Evolutionary conservation across 2,113 vertebrate genomes (phyloP).

Genomic region (Corythoichthys intestinalis): DNA sequence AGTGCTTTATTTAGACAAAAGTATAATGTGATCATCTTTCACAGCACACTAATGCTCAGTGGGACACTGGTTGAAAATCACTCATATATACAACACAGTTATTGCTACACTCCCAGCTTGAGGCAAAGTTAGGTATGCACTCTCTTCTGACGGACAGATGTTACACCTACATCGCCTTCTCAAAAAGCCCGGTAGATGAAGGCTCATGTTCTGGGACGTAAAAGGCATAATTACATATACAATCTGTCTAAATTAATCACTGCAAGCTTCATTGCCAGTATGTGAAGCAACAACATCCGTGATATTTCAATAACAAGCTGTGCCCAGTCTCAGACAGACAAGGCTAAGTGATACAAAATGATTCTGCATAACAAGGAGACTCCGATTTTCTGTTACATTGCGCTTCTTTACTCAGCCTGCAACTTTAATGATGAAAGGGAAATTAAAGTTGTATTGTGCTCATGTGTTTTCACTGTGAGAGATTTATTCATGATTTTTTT

Average conservation of each 20-base stretch:
- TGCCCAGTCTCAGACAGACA: conserved; percentile 31
- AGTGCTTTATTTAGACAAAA: not conserved
- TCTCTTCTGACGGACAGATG: conserved; percentile 53
- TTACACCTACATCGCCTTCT: conserved; percentile 34
- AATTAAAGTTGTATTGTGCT: not conserved
- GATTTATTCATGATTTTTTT: not conserved
- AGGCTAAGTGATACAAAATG: conserved; percentile 30
- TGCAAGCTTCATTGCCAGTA: conserved; percentile 30
- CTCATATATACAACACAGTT: not conserved
- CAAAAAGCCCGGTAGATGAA: conserved; percentile 17
- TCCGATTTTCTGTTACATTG: not conserved
- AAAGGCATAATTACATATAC: conserved; percentile 39
- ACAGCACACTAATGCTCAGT: too few species aligned
- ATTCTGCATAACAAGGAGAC: conserved; percentile 19
- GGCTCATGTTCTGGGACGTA: conserved; percentile 21
- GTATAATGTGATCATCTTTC: not conserved
- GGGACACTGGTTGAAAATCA: too few species aligned
- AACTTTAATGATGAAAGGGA: not conserved
- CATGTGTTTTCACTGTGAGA: not conserved
- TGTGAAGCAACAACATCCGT: conserved; percentile 26
- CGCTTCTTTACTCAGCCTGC: not conserved
- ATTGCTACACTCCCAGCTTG: conserved; percentile 39
- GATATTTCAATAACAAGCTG: conserved; percentile 31
- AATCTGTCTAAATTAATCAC: conserved; percentile 47
- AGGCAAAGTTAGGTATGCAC: conserved; percentile 34